Evolutionary conservation across 2,797 vertebrate species (phyloP), one percentile per base, ranked within the genome.

Genomic region (Phoeniculus purpureus): DNA sequence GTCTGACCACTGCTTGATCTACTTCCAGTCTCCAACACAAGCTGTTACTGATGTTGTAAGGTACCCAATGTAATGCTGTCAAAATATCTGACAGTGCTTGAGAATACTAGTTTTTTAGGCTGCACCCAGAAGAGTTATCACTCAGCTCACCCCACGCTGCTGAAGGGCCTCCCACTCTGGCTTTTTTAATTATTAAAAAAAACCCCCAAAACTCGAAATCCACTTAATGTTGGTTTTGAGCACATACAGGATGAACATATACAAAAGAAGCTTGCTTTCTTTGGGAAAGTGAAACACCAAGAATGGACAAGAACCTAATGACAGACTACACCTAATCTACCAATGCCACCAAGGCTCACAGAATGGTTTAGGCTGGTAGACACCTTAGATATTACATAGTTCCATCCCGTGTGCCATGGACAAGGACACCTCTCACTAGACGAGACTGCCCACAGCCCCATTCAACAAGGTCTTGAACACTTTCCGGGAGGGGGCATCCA

Each of bases 191-290:
- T 2, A 45, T 1, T 2, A 40, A 3, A 32, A 25, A 11, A 29
- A 9, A 13, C 16, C 5, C 15, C 18, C 12, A 21, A 10, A 26
- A 75, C 7, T 7, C 9, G 9, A 62, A 65, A 71, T 9, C 6
- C 7, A 19, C 5, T 3, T 5, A 16, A 25, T 0, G 0, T 0
- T 9, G 6, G 3, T 19, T 75, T 58, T 22, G 9, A 14, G 10
- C 15, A 23, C 3, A 40, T 2, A 31, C 0, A 1, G 15, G 26
- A 34, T 0, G 1, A 34, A 8, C 25, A 14, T 1, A 5, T 12
- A 32, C 3, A 34, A 11, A 6, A 62, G 2, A 7, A 34, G 1
- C 2, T 19, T 15, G 10, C 8, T 27, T 6, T 37, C 37, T 37
- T 11, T 6, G 9, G 10, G 3, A 4, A 81, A 59, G 22, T 0